These are phyloP conservation scores for Musca domestica DNA, from an alignment of 1,140 invertebrate genomes.

Conservation along the genomic window DNA sequence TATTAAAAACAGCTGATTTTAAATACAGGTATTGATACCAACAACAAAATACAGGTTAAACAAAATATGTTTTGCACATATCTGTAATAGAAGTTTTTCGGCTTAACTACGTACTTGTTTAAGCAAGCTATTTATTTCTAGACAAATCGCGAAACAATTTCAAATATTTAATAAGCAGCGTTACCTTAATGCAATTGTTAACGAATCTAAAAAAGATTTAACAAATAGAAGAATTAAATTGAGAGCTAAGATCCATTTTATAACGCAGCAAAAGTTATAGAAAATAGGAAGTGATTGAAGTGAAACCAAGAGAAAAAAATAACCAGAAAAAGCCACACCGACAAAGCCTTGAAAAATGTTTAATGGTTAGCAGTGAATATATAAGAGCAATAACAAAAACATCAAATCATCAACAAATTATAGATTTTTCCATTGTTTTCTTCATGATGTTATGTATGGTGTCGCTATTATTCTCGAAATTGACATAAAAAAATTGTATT, in stretches of 20 bases:
- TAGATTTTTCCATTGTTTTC: background rate
- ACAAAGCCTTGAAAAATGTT: background rate
- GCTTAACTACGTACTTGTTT: no score
- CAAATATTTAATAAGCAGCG: no score
- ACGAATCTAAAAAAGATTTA: background rate
- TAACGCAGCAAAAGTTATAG: background rate
- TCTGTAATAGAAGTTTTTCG: no score
- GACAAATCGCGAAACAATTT: background rate
- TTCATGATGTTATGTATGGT: background rate
- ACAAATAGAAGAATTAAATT: background rate
- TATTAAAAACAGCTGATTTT: no score
- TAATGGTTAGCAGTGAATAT: slow-evolving; percentile 1
- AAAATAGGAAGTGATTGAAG: slow-evolving; percentile 5
- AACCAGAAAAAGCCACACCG: background rate
- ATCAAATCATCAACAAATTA: background rate
- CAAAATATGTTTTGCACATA: no score
- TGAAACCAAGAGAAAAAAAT: background rate
- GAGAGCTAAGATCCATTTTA: no score
- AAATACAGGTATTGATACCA: no score
- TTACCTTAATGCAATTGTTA: no score
- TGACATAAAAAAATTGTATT: background rate
- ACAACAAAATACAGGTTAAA: no score
- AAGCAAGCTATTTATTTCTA: slow-evolving; percentile 5
- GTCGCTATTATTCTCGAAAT: background rate
- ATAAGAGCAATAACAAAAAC: background rate